These are phyloP conservation scores for Papilio glaucus DNA, from an alignment of 1,140 invertebrate species.

Conservation along the genomic window DNA sequence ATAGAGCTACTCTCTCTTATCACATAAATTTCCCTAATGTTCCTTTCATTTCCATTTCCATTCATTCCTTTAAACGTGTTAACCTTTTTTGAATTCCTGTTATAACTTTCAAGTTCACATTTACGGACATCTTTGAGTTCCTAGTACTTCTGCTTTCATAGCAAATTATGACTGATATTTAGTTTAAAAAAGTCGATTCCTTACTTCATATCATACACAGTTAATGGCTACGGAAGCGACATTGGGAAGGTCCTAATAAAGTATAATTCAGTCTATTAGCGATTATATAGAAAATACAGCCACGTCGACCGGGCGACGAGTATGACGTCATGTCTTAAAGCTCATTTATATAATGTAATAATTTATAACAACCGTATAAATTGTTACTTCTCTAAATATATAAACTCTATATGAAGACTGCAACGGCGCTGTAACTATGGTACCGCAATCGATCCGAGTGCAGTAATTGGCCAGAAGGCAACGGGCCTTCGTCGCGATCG, in stretches of 20 bases:
- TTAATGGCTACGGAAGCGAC: not conserved
- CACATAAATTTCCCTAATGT: too few relatives aligned
- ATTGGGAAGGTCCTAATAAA: too few relatives aligned
- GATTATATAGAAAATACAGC: too few relatives aligned
- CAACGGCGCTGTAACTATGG: not conserved
- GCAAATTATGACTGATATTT: not conserved
- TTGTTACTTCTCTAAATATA: too few relatives aligned
- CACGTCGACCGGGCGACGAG: too few relatives aligned
- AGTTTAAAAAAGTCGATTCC: not conserved
- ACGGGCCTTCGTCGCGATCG: constrained; percentile 5
- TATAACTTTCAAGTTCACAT: not conserved
- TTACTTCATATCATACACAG: too few relatives aligned
- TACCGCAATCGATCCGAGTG: constrained; percentile 6
- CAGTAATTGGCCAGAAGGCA: not conserved
- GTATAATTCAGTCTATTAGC: too few relatives aligned
- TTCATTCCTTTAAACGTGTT: not conserved
- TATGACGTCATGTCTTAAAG: too few relatives aligned
- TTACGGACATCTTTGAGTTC: not conserved
- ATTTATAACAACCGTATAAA: not conserved
- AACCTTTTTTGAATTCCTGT: too few relatives aligned
- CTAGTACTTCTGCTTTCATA: not conserved
- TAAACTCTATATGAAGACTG: constrained; percentile 2
- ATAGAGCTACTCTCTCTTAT: too few relatives aligned
- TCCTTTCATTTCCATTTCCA: too few relatives aligned
- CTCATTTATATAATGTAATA: too few relatives aligned